Percentiles rank a stretch among this genome's conserved stretches.
These are phyloP conservation scores for Dendrocopos noguchii DNA, from an alignment of 2,113 vertebrate genomes.

Conservation along the genomic window DNA sequence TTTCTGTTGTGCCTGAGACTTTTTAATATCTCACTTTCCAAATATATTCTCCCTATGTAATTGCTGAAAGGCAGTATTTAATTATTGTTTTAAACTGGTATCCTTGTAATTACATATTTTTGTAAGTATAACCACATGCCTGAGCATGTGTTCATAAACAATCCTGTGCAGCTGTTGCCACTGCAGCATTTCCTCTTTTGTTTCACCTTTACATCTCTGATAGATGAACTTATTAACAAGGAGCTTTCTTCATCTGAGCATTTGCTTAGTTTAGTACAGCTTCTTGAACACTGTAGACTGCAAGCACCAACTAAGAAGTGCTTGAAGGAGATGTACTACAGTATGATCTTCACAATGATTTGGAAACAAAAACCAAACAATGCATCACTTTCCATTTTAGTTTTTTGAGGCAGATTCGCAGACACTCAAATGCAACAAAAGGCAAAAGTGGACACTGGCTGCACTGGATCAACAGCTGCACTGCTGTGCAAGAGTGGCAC, in stretches of 20 bases:
- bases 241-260: neutral
- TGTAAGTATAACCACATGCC: neutral
- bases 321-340: neutral
- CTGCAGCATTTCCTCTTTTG: neutral
- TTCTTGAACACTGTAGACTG: neutral
- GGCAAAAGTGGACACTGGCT: neutral
- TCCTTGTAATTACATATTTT: constrained; percentile 1
- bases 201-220: neutral
- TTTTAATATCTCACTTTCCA: neutral
- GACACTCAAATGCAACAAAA: neutral
- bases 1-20: neutral
- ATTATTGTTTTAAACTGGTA: neutral
- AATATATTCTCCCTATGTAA: neutral
- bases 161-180: neutral
- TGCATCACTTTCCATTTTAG: neutral
- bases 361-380: neutral
- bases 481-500: neutral
- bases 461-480: rapidly evolving
- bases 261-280: neutral
- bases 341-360: neutral
- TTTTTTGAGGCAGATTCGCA: neutral
- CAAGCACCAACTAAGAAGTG: neutral
- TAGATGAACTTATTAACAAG: neutral
- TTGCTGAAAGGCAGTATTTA: constrained; percentile 15
- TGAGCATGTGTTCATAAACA: neutral